phyloP scores from a whole-genome alignment of 2,113 vertebrate species.

The Acrocephalus kingi region DNA sequence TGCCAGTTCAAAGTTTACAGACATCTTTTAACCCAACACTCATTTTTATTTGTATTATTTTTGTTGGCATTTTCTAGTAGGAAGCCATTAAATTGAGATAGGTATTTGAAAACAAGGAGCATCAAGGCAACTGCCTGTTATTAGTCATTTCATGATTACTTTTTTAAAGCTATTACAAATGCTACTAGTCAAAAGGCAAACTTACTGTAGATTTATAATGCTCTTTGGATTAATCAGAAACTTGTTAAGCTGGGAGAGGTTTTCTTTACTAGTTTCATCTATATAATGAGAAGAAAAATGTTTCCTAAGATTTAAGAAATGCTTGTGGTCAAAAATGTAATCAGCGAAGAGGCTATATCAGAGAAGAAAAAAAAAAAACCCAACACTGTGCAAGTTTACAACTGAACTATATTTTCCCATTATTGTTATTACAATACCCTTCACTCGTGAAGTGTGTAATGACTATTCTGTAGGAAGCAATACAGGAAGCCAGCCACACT shows the following conservation, averaged over 20 bases:
- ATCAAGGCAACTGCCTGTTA: neutral
- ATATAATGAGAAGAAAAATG: neutral
- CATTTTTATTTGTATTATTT: neutral
- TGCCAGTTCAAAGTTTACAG: neutral
- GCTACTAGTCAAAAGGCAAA: neutral
- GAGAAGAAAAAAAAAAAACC: neutral
- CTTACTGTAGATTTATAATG: neutral
- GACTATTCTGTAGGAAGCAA: slow-evolving; percentile 1
- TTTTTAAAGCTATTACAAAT: neutral
- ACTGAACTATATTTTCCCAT: neutral
- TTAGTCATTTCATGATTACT: neutral
- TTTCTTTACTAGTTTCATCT: neutral
- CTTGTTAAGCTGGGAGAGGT: neutral
- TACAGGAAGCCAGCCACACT: neutral
- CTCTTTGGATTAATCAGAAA: neutral
- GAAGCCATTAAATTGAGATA: neutral
- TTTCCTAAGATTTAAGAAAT: neutral
- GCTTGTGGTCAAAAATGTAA: neutral
- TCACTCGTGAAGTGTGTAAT: neutral
- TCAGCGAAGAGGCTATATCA: neutral
- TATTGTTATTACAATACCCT: neutral
- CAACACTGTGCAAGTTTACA: neutral
- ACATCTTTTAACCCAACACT: neutral
- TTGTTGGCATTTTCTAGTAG: neutral
- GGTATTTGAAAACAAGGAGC: neutral